These are phyloP conservation scores for Vimba vimba DNA, from an alignment of 2,113 vertebrate species.

Conservation along the genomic window DNA sequence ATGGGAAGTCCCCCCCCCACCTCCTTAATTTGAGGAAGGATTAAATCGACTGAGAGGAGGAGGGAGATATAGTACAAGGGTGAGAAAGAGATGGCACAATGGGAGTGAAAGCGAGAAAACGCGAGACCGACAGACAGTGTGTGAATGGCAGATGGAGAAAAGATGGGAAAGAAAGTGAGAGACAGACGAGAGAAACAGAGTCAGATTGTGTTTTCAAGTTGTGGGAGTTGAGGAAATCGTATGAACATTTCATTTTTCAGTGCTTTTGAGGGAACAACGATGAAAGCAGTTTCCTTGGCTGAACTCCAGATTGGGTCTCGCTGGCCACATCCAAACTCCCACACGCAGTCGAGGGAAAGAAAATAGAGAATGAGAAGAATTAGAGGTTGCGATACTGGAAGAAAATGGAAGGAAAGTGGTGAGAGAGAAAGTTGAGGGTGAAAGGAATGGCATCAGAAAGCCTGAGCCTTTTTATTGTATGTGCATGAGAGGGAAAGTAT, in stretches of 20 bases:
- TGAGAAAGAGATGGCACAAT: conserved; percentile 22
- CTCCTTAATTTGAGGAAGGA: conserved; percentile 29
- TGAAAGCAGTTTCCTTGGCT: conserved; percentile 35
- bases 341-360: neutral
- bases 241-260: conserved; percentile 17
- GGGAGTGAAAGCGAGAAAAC: neutral
- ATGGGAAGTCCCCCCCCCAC: conserved; percentile 27
- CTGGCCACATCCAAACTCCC: conserved; percentile 43
- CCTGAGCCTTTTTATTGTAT: neutral
- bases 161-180: neutral
- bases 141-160: conserved; percentile 45
- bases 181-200: neutral
- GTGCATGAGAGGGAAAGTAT: neutral
- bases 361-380: conserved; percentile 25
- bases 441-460: neutral
- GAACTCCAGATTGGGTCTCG: conserved; percentile 29
- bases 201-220: conserved; percentile 5
- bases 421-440: neutral
- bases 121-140: conserved; percentile 42
- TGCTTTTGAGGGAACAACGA: conserved; percentile 23
- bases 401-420: neutral
- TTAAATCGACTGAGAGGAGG: conserved; percentile 32
- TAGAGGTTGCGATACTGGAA: conserved; percentile 25
- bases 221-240: conserved; percentile 36
- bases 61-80: conserved; percentile 19